These are phyloP conservation scores for Neodiprion virginianus DNA, from an alignment of 1,140 invertebrate species.

Conservation along the genomic window DNA sequence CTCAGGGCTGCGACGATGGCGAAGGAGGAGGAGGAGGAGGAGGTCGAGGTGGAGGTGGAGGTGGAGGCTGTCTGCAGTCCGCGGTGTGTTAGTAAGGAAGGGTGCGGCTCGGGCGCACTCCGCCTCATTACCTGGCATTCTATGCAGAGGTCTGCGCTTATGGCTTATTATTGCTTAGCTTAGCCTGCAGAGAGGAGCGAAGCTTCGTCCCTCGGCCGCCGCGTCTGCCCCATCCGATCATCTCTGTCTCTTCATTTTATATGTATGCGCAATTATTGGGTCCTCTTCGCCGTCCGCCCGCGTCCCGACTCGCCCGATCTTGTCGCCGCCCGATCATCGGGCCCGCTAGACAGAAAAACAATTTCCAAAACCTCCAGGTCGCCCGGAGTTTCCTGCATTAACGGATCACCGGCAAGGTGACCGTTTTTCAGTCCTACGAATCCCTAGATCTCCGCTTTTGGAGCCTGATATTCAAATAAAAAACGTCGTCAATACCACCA, in stretches of 20 bases:
- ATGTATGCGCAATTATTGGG: conserved; percentile 50
- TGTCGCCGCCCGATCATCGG: not conserved
- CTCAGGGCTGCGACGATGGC: conserved; percentile 10
- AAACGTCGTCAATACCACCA: too few species aligned
- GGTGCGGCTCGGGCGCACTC: conserved; percentile 60
- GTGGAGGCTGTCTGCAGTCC: not conserved
- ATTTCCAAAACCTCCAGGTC: not conserved
- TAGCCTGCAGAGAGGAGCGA: conserved; percentile 42
- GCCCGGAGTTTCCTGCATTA: not conserved
- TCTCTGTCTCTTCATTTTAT: conserved; percentile 34
- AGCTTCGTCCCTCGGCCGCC: conserved; percentile 29
- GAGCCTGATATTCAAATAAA: too few species aligned
- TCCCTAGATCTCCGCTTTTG: too few species aligned
- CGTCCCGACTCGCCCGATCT: not conserved
- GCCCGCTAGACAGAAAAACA: not conserved
- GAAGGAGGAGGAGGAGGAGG: not conserved
- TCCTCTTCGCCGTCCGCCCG: conserved; percentile 6
- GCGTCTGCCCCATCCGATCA: not conserved
- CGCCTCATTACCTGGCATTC: conserved; percentile 63
- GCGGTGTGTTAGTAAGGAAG: conserved; percentile 45
- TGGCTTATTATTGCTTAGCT: conserved; percentile 60
- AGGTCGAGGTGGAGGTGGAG: not conserved
- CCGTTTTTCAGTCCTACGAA: too few species aligned
- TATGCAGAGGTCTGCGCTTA: conserved; percentile 58
- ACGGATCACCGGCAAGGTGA: too few species aligned